phyloP scores from a whole-genome alignment of 2,797 vertebrate species.

The Acridotheres tristis region DNA sequence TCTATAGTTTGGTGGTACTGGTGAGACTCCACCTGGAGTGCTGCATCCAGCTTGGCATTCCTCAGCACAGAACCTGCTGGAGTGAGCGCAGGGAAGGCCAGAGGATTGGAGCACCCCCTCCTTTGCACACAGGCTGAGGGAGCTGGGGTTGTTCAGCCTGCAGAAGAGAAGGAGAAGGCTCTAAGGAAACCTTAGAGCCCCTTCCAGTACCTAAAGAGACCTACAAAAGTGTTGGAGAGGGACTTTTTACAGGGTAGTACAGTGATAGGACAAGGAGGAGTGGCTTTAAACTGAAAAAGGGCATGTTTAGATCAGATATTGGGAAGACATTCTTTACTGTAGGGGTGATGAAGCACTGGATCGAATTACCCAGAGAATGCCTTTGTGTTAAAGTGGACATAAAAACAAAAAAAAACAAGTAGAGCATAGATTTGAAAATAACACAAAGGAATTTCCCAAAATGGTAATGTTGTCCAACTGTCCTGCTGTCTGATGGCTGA shows the following conservation, averaged over 20 bases:
- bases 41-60: not conserved
- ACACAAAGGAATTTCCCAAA: not conserved
- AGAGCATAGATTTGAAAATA: not conserved
- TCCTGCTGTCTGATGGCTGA: not conserved
- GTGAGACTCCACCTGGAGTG: not conserved
- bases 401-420: not conserved
- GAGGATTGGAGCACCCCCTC: not conserved
- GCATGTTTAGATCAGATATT: not conserved
- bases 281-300: not conserved
- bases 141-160: not conserved
- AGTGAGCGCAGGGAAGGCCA: not conserved
- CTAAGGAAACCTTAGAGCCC: fast-evolving
- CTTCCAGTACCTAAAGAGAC: not conserved
- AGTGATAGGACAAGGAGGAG: fast-evolving
- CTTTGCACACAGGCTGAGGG: not conserved
- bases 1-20: not conserved
- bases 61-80: not conserved
- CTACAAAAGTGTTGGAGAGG: not conserved
- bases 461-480: not conserved
- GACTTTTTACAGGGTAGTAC: not conserved
- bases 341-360: not conserved
- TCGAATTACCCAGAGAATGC: not conserved
- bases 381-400: not conserved
- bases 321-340: not conserved
- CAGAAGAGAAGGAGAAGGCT: not conserved